Conservation (phyloP, 2,888 invertebrate genomes). For the Macaria liturata region DNA sequence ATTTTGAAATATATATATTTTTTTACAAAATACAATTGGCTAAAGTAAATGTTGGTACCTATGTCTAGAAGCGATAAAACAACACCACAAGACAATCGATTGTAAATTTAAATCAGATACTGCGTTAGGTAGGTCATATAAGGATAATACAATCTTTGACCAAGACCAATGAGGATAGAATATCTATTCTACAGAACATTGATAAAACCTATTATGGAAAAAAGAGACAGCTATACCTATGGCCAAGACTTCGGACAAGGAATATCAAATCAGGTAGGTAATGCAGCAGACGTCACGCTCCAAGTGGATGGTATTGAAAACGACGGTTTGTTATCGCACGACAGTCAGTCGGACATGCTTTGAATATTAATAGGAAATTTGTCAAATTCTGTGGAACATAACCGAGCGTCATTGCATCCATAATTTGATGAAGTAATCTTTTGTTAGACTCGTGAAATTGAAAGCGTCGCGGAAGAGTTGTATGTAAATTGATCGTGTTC, state of each 20-base stretch:
- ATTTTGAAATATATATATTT: too few relatives aligned
- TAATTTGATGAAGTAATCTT: not conserved
- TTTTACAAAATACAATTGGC: too few relatives aligned
- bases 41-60: too few relatives aligned
- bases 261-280: constrained; percentile 9
- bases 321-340: constrained; percentile 33
- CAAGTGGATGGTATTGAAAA: constrained; percentile 46
- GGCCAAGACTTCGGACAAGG: constrained; percentile 4
- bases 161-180: not conserved
- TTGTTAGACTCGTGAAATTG: constrained; percentile 1
- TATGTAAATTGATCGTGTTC: too few relatives aligned
- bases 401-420: not conserved
- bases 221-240: not conserved
- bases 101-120: not conserved
- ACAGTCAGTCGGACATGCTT: constrained; percentile 23
- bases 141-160: constrained; percentile 9
- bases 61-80: too few relatives aligned
- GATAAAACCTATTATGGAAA: too few relatives aligned
- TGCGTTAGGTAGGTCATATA: constrained; percentile 10
- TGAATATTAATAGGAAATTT: constrained; percentile 26
- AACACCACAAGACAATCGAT: not conserved
- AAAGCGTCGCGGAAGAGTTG: not conserved
- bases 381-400: constrained; percentile 14
- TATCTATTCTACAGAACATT: too few relatives aligned
- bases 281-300: constrained; percentile 36